A percentile compares a stretch with the other conserved stretches of the same genome.
These are phyloP conservation scores for Cydia amplana DNA, from an alignment of 1,140 invertebrate genomes.

Conservation along the genomic window DNA sequence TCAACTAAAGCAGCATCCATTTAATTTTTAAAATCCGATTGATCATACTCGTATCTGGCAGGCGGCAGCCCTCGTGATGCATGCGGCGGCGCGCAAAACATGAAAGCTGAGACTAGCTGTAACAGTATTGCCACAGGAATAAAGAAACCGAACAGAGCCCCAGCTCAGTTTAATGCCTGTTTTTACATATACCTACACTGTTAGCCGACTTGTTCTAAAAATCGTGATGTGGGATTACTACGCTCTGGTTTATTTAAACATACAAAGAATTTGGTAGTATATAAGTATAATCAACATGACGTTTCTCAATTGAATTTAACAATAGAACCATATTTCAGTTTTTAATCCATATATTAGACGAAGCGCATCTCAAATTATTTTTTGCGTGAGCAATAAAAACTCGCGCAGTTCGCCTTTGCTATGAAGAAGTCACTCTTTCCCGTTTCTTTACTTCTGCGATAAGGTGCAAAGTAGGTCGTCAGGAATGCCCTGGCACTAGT, in stretches of 20 bases:
- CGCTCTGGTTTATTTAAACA: too few relatives aligned
- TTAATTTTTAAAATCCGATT: constrained; percentile 30
- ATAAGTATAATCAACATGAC: too few relatives aligned
- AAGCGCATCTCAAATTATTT: too few relatives aligned
- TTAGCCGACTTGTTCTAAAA: too few relatives aligned
- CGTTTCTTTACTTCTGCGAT: not conserved
- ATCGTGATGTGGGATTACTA: too few relatives aligned
- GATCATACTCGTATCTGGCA: constrained; percentile 32
- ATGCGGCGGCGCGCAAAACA: constrained; percentile 9
- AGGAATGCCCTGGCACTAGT: not conserved
- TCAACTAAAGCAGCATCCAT: constrained; percentile 28
- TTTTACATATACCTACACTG: too few relatives aligned
- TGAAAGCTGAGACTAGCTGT: not conserved
- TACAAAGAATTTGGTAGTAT: too few relatives aligned
- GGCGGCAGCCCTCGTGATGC: constrained; percentile 18
- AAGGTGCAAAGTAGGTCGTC: not conserved
- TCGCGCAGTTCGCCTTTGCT: not conserved
- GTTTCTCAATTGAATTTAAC: too few relatives aligned
- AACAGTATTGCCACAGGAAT: not conserved
- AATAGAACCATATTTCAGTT: too few relatives aligned
- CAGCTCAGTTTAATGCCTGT: not conserved
- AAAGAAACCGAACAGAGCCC: not conserved
- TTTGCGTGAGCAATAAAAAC: not conserved
- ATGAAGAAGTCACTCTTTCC: not conserved
- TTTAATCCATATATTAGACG: too few relatives aligned